Base-by-base conservation (phyloP, 2,888 invertebrate species). In the Ochlodes sylvanus region DNA sequence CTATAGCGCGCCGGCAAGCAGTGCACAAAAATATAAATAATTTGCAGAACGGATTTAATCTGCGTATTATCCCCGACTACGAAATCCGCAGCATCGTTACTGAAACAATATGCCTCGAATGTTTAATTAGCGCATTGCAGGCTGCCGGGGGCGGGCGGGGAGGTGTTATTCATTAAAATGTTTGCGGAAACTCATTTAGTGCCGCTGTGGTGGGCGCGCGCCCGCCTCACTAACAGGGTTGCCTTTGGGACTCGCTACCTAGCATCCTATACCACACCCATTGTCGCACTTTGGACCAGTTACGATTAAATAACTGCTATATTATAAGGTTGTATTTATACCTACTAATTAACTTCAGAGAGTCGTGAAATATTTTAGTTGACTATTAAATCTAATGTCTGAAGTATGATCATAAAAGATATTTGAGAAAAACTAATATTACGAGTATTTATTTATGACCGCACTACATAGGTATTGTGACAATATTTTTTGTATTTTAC, bases 81-180 rank as follows among this genome's bases (percentile, higher is more conserved):
- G 80, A 86, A 86, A 83, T 79, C 79, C 78, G 78, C 85, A 84
- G 84, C 87, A 82, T 88, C 85, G 86, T 85, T 86, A 85, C 80
- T 83, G 84, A 87, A 90, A 92, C 92, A 92, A 92, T 92, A 89
- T 89, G 82, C 85, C 92, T 90, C 88, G 87, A 92, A 92, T 90
- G 92, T 90, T 91, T 92, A 92, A 92, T 92, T 92, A 92, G 90
- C 90, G 88, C 91, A 88, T 88, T 87, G 92, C 90, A 85, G 88
- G 84, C 83, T 81, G 77, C 70, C 65, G 74, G 69, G 71, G 70
- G 57, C 68, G 61, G 67, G 72, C 73, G 76, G 82, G 87, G 86
- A 84, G 90, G 92, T 90, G 89, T 90, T 92, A 91, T 92, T 93
- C 92, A 93, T 92, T 93, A 92, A 91, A 92, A 92, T 91, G 93